Percentiles rank a stretch among this genome's conserved stretches.
These are phyloP conservation scores for Zaprionus lachaisei DNA, from an alignment of 1,140 invertebrate species.

Conservation along the genomic window DNA sequence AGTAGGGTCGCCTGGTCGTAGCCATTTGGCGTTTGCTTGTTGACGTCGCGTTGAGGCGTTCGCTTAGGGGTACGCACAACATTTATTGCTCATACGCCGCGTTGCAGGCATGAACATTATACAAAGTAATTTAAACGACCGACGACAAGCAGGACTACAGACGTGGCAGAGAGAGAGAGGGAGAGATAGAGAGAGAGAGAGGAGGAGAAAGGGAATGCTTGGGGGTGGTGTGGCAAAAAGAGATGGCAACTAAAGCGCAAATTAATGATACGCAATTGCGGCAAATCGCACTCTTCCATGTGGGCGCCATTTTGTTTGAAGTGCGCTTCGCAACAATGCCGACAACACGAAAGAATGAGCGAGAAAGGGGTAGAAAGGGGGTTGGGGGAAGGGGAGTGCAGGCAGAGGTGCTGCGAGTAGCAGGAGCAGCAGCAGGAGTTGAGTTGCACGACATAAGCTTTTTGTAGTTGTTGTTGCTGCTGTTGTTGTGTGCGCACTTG, in stretches of 20 bases:
- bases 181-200: neutral
- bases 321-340: conserved; percentile 54
- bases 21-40: conserved; percentile 39
- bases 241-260: conserved; percentile 68
- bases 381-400: neutral
- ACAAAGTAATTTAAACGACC: conserved; percentile 73
- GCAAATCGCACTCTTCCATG: conserved; percentile 81
- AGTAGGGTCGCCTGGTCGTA: conserved; percentile 8
- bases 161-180: neutral
- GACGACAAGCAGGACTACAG: conserved; percentile 49
- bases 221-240: neutral
- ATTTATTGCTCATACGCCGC: conserved; percentile 63
- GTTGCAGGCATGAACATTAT: conserved; percentile 67
- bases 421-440: neutral
- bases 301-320: conserved; percentile 81
- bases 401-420: neutral
- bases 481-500: neutral
- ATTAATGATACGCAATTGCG: conserved; percentile 83
- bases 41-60: conserved; percentile 28
- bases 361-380: neutral
- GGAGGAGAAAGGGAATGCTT: neutral
- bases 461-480: conserved; percentile 12
- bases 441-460: conserved; percentile 39
- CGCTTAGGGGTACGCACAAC: conserved; percentile 33
- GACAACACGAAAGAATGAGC: conserved; percentile 2